phyloP scores from a whole-genome alignment of 2,113 vertebrate species.

The Ptilorrhoa leucosticta region DNA sequence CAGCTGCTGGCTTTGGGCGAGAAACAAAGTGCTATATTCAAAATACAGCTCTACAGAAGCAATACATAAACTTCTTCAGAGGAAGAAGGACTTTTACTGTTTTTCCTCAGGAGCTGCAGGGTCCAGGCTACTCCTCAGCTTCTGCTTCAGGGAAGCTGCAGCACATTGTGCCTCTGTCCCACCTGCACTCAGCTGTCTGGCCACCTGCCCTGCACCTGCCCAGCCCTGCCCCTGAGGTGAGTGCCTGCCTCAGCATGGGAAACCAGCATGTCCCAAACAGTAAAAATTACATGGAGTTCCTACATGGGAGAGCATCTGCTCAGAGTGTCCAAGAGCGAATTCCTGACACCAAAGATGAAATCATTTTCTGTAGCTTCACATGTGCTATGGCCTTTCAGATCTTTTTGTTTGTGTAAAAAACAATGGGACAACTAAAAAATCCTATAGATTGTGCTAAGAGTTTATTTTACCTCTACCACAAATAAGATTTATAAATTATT shows the following conservation, averaged over 20 bases:
- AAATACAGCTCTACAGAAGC: background rate
- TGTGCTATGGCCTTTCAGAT: background rate
- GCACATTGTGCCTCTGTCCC: background rate
- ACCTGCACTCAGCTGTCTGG: background rate
- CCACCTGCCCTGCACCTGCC: slow-evolving; percentile 20
- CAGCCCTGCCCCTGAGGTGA: slow-evolving; percentile 45
- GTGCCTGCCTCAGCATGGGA: background rate
- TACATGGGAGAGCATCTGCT: background rate
- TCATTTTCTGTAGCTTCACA: background rate
- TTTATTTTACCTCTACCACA: background rate
- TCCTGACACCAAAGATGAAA: background rate
- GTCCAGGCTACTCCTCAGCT: slow-evolving; percentile 56
- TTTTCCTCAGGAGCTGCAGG: slow-evolving; percentile 77
- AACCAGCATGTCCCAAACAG: background rate
- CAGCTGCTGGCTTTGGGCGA: background rate
- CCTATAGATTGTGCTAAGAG: background rate
- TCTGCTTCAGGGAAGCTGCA: slow-evolving; percentile 2
- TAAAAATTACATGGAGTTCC: background rate
- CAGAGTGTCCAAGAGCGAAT: background rate
- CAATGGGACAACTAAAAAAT: background rate
- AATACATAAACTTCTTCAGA: background rate
- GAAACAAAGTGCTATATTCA: rapidly evolving
- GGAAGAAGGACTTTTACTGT: background rate
- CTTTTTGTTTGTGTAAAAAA: background rate
- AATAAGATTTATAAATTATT: background rate